Conservation (phyloP, 2,888 invertebrate species). For the Miltochrista miniata region DNA sequence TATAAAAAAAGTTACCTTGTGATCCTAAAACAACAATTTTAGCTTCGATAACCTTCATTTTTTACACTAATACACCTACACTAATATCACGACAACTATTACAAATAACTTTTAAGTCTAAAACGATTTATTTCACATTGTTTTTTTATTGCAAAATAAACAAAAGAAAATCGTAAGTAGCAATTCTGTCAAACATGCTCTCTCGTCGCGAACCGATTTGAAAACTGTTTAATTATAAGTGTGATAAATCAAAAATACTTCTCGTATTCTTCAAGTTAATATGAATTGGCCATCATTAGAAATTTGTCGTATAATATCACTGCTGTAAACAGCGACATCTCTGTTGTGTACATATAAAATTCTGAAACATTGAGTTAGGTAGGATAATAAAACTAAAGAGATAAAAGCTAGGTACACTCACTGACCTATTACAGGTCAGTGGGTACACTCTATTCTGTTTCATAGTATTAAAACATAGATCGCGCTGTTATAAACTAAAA, state of each 20-base stretch:
- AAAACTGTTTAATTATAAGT: constrained; percentile 16
- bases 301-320: constrained; percentile 11
- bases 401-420: too few species aligned
- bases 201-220: constrained; percentile 2
- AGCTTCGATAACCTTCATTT: constrained; percentile 90
- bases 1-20: constrained; percentile 84
- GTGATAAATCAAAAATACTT: constrained; percentile 13
- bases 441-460: too few species aligned
- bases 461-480: background rate
- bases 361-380: too few species aligned
- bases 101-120: constrained; percentile 11
- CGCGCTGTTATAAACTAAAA: background rate
- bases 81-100: constrained; percentile 9
- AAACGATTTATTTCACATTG: constrained; percentile 31
- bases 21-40: constrained; percentile 94
- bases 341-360: background rate
- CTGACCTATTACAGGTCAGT: too few species aligned
- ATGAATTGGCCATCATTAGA: background rate
- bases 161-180: constrained; percentile 21
- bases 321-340: background rate
- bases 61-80: constrained; percentile 35
- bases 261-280: background rate
- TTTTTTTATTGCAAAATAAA: constrained; percentile 22
- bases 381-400: too few species aligned
- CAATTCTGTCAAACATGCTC: constrained; percentile 8